Evolutionary conservation across 2,888 invertebrate genomes (phyloP), one percentile per base, ranked within the genome.

Genomic region (Zygaena filipendulae): DNA sequence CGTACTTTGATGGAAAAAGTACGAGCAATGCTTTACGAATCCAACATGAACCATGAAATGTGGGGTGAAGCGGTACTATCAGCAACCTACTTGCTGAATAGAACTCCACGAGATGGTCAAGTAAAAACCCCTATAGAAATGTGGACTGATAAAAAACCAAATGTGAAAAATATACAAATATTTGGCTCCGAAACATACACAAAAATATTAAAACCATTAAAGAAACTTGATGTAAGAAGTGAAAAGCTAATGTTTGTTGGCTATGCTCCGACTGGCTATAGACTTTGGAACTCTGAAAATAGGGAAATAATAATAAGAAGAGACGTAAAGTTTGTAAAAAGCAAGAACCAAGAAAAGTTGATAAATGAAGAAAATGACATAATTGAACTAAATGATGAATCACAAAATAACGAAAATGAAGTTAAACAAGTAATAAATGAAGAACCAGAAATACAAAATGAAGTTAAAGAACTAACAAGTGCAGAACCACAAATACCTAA

Each of bases 31-130:
- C 10, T 39, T 10, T 14, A 14, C 23, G 31, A 39, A 13, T 30
- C 39, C 13, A 31, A 33, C n/a, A 21, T 36, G 5, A 21, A 23
- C 9, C 21, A 25, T 22, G 19, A 37, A 11, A 13, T 39, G 13
- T 39, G 39, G 39, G 32, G 36, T n/a, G 34, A 40, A 29, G 37
- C 39, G 11, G 33, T 35, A 13, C 10, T 25, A 8, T 21, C 33
- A 21, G 37, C 39, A 12, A 31, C 30, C 20, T 38, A 38, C 11
- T 18, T 36, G 14, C 22, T 35, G 7, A 35, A 40, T 29, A 21
- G 35, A 27, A 19, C 5, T 22, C 28, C 32, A 13, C 13, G 22
- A 25, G 4, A 14, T 24, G 25, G 8, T 3, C 3, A 10, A 11
- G 18, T 7, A 4, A 10, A 11, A 16, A 30, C 21, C 13, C 11